A percentile compares a stretch with the other conserved stretches of the same genome.
phyloP scores from a whole-genome alignment of 2,113 vertebrate species.

The Heliornis fulica region DNA sequence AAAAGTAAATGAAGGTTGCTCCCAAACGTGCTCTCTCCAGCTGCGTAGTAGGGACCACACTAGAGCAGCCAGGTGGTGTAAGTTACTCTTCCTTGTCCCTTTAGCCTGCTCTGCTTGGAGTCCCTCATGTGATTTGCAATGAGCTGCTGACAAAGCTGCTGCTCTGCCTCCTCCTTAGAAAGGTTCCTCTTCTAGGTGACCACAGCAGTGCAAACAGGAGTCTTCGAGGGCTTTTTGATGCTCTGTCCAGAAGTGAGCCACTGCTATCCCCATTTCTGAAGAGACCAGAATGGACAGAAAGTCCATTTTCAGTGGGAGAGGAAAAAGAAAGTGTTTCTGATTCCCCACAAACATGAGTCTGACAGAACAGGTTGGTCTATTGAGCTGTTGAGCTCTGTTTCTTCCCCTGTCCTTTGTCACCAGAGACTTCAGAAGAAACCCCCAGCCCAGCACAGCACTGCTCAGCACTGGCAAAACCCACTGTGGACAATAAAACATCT shows the following conservation, averaged over 20 bases:
- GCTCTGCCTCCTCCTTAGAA: neutral
- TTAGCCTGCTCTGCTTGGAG: neutral
- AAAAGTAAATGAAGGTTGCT: neutral
- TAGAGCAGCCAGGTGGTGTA: neutral
- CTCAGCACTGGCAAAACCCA: neutral
- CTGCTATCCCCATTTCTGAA: neutral
- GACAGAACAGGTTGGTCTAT: neutral
- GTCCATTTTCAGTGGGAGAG: neutral
- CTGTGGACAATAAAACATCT: neutral
- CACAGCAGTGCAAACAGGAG: neutral
- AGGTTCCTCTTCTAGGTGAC: neutral
- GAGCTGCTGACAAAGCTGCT: slow-evolving; percentile 8
- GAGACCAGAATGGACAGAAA: neutral
- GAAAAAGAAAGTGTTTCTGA: neutral
- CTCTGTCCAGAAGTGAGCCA: neutral
- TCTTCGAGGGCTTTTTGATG: neutral
- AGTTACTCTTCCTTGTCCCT: neutral
- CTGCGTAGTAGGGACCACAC: neutral
- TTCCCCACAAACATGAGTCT: neutral
- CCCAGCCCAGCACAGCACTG: accelerated
- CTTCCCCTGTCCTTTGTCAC: neutral
- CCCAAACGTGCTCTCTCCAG: neutral
- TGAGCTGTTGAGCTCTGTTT: neutral
- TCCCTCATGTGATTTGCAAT: neutral
- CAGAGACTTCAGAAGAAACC: neutral